These are phyloP conservation scores for Hylaeus anthracinus DNA, from an alignment of 1,140 invertebrate species.

Conservation along the genomic window DNA sequence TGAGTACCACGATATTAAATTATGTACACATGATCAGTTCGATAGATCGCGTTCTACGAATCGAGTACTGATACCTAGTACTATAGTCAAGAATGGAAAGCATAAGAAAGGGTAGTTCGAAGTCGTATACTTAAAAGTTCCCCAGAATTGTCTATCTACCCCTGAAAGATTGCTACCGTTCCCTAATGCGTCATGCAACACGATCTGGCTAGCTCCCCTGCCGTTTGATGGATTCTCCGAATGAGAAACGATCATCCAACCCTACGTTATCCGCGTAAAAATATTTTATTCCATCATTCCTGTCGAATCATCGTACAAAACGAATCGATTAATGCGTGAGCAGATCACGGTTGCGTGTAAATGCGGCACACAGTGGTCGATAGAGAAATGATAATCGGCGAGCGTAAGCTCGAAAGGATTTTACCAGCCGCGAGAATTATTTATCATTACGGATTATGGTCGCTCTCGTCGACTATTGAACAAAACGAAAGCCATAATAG, in stretches of 20 bases:
- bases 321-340: neutral
- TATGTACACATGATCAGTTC: no score
- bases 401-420: constrained; percentile 63
- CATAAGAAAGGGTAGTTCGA: no score
- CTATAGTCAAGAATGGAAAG: no score
- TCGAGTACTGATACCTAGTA: no score
- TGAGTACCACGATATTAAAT: no score
- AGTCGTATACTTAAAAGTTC: no score
- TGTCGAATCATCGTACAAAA: neutral
- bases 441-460: constrained; percentile 65
- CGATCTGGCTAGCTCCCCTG: no score
- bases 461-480: constrained; percentile 62
- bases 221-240: neutral
- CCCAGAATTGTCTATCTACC: no score
- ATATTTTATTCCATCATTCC: no score
- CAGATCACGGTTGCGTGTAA: neutral
- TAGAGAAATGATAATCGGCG: constrained; percentile 51
- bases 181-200: no score
- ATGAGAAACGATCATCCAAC: neutral
- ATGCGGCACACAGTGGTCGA: neutral
- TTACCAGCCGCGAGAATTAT: constrained; percentile 61
- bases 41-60: no score
- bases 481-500: constrained; percentile 59
- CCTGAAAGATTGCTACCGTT: no score
- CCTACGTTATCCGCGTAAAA: neutral